Percentiles rank a stretch among this genome's conserved stretches.
Conservation (phyloP, 2,113 vertebrate genomes). For the Labeo rohita region DNA sequence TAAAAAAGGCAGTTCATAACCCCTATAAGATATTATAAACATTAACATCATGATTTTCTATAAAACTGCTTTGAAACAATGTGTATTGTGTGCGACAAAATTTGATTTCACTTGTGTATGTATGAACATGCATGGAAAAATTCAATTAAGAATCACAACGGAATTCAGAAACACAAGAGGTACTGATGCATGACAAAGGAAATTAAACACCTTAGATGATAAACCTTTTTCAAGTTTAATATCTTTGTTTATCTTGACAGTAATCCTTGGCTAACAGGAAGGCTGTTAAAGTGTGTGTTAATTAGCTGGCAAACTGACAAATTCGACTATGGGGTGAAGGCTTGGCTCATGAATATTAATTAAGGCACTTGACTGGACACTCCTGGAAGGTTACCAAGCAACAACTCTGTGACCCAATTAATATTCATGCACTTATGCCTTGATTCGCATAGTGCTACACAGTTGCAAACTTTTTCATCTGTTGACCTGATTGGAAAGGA, state of each 20-base stretch:
- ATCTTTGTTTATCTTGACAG: conserved; percentile 1
- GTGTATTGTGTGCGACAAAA: not conserved
- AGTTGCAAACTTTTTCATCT: conserved; percentile 11
- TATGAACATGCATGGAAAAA: not conserved
- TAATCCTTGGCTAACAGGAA: not conserved
- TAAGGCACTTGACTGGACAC: conserved; percentile 23
- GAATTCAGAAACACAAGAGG: not conserved
- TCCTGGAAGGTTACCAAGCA: conserved; percentile 34
- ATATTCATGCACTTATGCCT: conserved; percentile 27
- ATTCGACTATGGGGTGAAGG: not conserved
- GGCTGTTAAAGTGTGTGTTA: not conserved
- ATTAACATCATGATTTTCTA: not conserved
- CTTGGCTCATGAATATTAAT: conserved; percentile 30
- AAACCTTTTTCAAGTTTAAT: not conserved
- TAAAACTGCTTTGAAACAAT: not conserved
- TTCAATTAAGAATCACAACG: not conserved
- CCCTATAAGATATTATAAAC: not conserved
- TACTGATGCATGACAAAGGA: not conserved
- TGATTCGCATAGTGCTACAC: not conserved
- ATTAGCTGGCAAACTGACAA: conserved; percentile 20
- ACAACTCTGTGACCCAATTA: conserved; percentile 25
- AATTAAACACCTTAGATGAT: conserved; percentile 3
- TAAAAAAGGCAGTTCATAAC: too few species aligned
- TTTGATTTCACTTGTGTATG: not conserved
- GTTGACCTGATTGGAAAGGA: conserved; percentile 12